Evolutionary conservation across 2,113 vertebrate species (phyloP), one percentile per base, ranked within the genome.

Genomic region (Blennius ocellaris): DNA sequence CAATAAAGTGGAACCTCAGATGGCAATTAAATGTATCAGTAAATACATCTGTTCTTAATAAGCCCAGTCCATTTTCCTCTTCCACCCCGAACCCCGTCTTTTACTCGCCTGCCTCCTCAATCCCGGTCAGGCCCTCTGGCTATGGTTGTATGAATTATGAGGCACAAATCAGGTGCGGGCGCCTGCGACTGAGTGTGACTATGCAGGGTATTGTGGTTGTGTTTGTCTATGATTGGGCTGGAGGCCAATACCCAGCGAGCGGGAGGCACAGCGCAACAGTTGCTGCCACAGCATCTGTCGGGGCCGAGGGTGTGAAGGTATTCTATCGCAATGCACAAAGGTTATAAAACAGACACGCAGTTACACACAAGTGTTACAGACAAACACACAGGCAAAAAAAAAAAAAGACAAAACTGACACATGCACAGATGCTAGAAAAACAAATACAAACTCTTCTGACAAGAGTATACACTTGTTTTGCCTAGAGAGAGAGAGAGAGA

Each of bases 201-300:
- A 64, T 69, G 61, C 51, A 21, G 61, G 68, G 62, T 68, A 76
- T 78, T 73, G 63, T 82, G 72, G 36, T 59, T 68, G 63, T 80
- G 81, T 81, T 87, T 84, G 75, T 56, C 45, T 81, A 2, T 53
- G 74, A 78, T 84, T 82, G 73, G 75, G 89, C 76, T 76, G 63
- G 52, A 66, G 85, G 76, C 81, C 73, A 76, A 66, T 36, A 62
- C 76, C 11, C 39, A 76, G 60, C 6, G 11, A 74, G 76, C 7
- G 39, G 64, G 73, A 69, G 55, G 53, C 39, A 9, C 59, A 63
- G 62, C 10, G 56, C 63, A 77, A 67, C 73, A 82, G 52, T 83
- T 61, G 68, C 70, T 78, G 71, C 79, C 60, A 66, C 72, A 78
- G 86, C 80, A 80, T 87, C 85, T 90, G 87, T 88, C 21, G 56